Evolutionary conservation across 2,888 invertebrate species (phyloP).

Genomic region (Andrena chrysosceles): DNA sequence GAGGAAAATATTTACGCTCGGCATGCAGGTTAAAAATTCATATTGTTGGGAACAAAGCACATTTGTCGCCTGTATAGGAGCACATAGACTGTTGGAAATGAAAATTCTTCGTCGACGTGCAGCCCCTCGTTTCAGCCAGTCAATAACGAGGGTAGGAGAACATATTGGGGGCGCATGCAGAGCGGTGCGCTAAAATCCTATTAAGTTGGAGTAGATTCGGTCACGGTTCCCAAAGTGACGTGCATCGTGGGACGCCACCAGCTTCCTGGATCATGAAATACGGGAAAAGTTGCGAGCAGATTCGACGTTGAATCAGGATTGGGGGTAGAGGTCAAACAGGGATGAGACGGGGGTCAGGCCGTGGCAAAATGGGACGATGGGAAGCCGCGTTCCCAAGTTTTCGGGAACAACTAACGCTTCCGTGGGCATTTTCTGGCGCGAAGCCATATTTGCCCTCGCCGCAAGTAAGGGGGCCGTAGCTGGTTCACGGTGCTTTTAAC

Average conservation of each 20-base stretch:
- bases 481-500: constrained; percentile 65
- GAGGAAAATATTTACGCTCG: too few species aligned
- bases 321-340: constrained; percentile 53
- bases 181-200: constrained; percentile 25
- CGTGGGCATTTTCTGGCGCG: constrained; percentile 66
- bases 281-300: constrained; percentile 50
- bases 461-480: constrained; percentile 47
- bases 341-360: not conserved
- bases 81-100: too few species aligned
- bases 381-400: constrained; percentile 64
- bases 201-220: constrained; percentile 45
- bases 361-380: constrained; percentile 18
- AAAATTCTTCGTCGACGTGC: too few species aligned
- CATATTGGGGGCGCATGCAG: not conserved
- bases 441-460: constrained; percentile 55
- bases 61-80: too few species aligned
- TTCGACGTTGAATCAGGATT: constrained; percentile 46
- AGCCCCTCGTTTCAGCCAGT: too few species aligned
- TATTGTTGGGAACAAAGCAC: too few species aligned
- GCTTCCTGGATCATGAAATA: constrained; percentile 43
- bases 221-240: constrained; percentile 21
- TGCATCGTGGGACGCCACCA: constrained; percentile 33
- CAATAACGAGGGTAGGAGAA: not conserved
- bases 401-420: constrained; percentile 62
- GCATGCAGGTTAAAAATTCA: too few species aligned